Evolutionary conservation across 2,888 invertebrate species (phyloP), one percentile per base, ranked within the genome.

Genomic region (Drosophila peninsularis): DNA sequence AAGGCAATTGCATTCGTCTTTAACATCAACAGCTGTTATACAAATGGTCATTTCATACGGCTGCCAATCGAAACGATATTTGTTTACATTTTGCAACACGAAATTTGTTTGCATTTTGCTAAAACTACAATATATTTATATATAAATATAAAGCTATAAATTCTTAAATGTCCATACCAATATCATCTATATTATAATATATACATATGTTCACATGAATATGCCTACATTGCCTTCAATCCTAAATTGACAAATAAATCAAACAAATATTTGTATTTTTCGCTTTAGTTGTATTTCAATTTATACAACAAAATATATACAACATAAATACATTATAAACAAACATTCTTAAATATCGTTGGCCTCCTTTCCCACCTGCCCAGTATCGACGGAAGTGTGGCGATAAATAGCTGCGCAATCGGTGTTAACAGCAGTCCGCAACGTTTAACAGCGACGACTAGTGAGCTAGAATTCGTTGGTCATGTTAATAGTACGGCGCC

Each of bases 221-320:
- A 5, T 13, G 13, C 5, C 6, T 19, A 4, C 32, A 19, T 32
- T 24, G 32, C 32, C 32, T 47, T 34, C 32, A 19, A 32, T 34
- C n/a, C n/a, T 14, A 34, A 32, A 3, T 13, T 52, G 52, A 27
- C 52, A 52, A 11, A 37, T 24, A 27, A 52, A 27, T 52, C 14
- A 27, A 27, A 36, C 52, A 36, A 34, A 50, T 52, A 36, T 52
- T 52, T 52, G 13, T 50, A 10, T 36, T 36, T 21, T 21, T 13
- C 3, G 1, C 19, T 50, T 21, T 37, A 37, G 52, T 5, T 27
- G 21, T 13, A 36, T 17, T 36, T 27, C 11, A 52, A 27, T 52
- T 52, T 37, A 27, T 27, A 7, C 30, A 5, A 36, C n/a, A 36
- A n/a, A 11, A 24, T 0, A 50, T 27, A 5, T 27, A 5, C 1